These are phyloP conservation scores for Chionis minor DNA, from an alignment of 2,113 vertebrate species.

Conservation along the genomic window DNA sequence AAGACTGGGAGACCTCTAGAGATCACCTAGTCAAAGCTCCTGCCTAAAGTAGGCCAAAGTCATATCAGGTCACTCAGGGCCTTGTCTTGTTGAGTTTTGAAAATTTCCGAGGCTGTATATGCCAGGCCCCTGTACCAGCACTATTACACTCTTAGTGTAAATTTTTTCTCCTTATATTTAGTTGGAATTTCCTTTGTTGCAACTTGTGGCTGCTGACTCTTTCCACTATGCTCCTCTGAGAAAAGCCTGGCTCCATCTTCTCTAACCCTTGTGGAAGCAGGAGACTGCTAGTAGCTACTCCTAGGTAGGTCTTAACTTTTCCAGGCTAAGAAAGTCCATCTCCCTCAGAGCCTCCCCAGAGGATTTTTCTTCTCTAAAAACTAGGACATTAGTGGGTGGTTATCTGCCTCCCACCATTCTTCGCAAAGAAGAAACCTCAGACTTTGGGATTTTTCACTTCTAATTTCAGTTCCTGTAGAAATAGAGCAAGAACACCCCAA, in stretches of 20 bases:
- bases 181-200: neutral
- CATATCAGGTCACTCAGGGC: neutral
- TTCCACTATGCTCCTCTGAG: neutral
- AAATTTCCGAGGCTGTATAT: neutral
- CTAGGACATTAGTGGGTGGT: neutral
- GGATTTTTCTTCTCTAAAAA: neutral
- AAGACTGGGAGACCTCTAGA: slow-evolving; percentile 7
- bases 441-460: neutral
- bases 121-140: neutral
- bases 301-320: neutral
- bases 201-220: neutral
- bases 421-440: neutral
- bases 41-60: neutral
- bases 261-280: neutral
- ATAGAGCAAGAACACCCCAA: rapidly evolving
- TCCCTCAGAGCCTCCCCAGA: neutral
- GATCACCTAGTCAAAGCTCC: neutral
- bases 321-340: neutral
- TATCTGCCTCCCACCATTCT: neutral
- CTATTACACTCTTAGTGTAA: neutral
- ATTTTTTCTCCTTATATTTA: neutral
- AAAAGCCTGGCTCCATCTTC: neutral
- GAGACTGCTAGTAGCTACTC: neutral
- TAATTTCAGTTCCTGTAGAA: neutral
- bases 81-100: neutral